Conservation (phyloP, 2,888 invertebrate genomes). For the Bombylius major region DNA sequence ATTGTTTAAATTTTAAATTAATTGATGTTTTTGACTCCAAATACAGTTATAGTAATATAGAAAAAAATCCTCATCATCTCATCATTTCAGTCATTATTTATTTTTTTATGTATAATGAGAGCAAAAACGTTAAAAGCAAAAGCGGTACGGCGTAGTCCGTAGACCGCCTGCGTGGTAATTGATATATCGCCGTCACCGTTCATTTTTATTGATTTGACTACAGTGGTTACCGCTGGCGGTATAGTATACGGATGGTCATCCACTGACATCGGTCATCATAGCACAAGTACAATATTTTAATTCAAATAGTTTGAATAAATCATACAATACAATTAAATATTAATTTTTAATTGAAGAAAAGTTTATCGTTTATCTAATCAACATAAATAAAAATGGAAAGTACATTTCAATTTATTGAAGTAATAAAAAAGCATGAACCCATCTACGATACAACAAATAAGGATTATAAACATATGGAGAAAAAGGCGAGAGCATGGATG, state of each 20-base stretch:
- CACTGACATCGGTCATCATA: neutral
- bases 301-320: too few species aligned
- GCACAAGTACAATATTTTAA: neutral
- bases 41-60: too few species aligned
- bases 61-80: too few species aligned
- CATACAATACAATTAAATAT: too few species aligned
- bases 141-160: neutral
- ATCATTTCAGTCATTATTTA: too few species aligned
- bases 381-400: constrained; percentile 25
- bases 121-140: neutral
- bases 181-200: constrained; percentile 6
- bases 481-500: constrained; percentile 32
- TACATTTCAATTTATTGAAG: constrained; percentile 34
- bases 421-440: constrained; percentile 33
- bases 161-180: constrained; percentile 12
- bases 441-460: constrained; percentile 35
- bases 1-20: too few species aligned
- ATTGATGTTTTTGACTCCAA: too few species aligned
- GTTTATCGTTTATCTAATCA: too few species aligned
- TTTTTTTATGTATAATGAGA: neutral
- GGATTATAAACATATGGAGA: constrained; percentile 34
- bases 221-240: constrained; percentile 11
- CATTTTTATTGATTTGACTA: constrained; percentile 10
- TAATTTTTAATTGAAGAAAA: neutral
- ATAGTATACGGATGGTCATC: constrained; percentile 5